phyloP scores from a whole-genome alignment of 2,113 vertebrate species.

The Hemiprocne comata region DNA sequence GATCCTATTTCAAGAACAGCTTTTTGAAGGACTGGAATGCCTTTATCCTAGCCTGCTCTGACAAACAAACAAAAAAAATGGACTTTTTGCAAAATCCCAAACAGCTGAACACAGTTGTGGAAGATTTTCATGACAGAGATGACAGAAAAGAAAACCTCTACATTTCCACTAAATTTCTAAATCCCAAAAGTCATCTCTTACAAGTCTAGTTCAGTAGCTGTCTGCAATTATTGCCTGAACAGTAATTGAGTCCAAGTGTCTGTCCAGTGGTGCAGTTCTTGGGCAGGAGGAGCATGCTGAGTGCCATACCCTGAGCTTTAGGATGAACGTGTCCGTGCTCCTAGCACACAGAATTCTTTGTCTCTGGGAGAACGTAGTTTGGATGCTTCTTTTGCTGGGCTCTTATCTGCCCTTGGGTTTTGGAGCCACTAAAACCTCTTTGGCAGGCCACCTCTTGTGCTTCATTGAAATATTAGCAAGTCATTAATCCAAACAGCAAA shows the following conservation, averaged over 20 bases:
- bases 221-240: neutral
- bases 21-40: neutral
- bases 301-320: neutral
- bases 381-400: neutral
- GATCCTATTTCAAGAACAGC: neutral
- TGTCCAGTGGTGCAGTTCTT: neutral
- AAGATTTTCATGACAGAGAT: accelerated
- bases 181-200: neutral
- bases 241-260: neutral
- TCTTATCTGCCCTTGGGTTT: neutral
- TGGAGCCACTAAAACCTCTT: neutral
- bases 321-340: neutral
- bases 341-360: neutral
- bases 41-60: neutral
- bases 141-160: neutral
- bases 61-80: neutral
- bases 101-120: accelerated
- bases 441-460: neutral
- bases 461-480: neutral
- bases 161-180: neutral
- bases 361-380: neutral
- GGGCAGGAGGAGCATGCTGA: neutral
- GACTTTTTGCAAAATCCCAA: neutral
- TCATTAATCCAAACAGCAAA: neutral
- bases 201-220: neutral